Evolutionary conservation across 2,888 invertebrate genomes (phyloP).

Genomic region (Eledona agricola): DNA sequence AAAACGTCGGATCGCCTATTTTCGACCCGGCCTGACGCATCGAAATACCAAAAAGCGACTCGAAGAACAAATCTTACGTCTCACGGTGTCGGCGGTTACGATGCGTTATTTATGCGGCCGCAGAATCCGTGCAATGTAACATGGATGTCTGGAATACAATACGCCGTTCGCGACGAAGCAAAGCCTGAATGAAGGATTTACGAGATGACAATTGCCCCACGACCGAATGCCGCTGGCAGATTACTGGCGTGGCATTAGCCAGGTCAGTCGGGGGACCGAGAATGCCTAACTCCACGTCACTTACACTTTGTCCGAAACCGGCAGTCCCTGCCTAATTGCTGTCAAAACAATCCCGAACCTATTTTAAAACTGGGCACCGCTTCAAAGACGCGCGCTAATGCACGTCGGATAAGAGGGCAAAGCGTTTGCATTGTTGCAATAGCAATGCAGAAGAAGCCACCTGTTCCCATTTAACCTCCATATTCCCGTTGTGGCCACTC

Average conservation of each 20-base stretch:
- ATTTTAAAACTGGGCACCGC: too few species aligned
- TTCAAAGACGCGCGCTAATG: too few species aligned
- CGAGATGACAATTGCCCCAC: constrained; percentile 44
- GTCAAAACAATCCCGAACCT: constrained; percentile 11
- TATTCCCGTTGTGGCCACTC: too few species aligned
- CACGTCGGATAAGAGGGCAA: too few species aligned
- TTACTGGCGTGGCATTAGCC: constrained; percentile 39
- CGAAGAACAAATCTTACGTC: constrained; percentile 4
- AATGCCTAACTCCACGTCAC: constrained; percentile 50
- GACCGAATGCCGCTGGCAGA: constrained; percentile 46
- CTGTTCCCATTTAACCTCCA: too few species aligned
- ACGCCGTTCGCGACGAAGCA: constrained; percentile 18
- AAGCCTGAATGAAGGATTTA: constrained; percentile 45
- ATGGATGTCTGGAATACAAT: constrained; percentile 27
- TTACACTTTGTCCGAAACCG: constrained; percentile 38
- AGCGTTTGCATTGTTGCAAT: too few species aligned
- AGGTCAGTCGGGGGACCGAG: constrained; percentile 38
- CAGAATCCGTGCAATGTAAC: constrained; percentile 16
- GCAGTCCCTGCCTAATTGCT: constrained; percentile 12
- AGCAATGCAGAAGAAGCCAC: too few species aligned
- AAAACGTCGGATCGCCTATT: too few species aligned
- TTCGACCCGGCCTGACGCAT: too few species aligned
- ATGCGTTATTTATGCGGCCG: constrained; percentile 22
- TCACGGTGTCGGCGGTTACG: constrained; percentile 11
- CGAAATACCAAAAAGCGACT: too few species aligned